Base-by-base conservation (phyloP, 2,113 vertebrate species). In the Brienomyrus longianalis region DNA sequence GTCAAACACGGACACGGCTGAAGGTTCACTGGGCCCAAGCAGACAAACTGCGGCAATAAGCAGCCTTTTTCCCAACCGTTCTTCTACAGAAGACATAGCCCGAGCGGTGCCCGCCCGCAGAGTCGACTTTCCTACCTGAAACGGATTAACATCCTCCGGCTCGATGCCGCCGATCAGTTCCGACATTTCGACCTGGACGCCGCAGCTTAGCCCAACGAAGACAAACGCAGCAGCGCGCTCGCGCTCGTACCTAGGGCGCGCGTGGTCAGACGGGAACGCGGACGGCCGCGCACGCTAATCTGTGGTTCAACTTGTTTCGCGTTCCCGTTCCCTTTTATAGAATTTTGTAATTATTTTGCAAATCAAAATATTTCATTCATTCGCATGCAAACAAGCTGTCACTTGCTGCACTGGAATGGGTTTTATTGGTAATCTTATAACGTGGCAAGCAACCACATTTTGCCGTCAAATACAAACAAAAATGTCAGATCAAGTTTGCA, bases 81-180 rank as follows among this genome's bases (percentile, higher is more conserved):
- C 10, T 39, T 17, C 17, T 70, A 54, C 86, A 45, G 10, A 23
- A 47, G 48, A 45, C 6, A 50, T 66, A 23, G 13, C n/a, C 23
- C 23, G 45, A 70, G 51, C 13, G 43, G n/a, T 52, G 27, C 52
- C 51, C 27, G 11, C 1, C 3, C 27, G 31, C 0, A 83, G 17
- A 23, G 8, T 85, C 85, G 23, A 1, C 8, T 0, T 27, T 93
- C 93, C 95, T 95, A 98, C 98, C 94, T 98, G 97, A 90, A 98
- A 98, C 0, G 98, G 98, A 91, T 98, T 98, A 86, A 97, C 95
- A 21, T 94, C 95, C 93, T 97, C 96, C 83, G 96, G 97, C 92
- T 98, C 98, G 21, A 97, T 97, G 93, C 98, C 98, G 59, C 89
- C 94, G 59, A 97, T 97, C 94, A 95, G 97, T 56, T 89, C 94